Percentiles rank a stretch among this genome's conserved stretches.
Evolutionary conservation across 2,797 vertebrate genomes (phyloP).

Genomic region (Alectoris magna): DNA sequence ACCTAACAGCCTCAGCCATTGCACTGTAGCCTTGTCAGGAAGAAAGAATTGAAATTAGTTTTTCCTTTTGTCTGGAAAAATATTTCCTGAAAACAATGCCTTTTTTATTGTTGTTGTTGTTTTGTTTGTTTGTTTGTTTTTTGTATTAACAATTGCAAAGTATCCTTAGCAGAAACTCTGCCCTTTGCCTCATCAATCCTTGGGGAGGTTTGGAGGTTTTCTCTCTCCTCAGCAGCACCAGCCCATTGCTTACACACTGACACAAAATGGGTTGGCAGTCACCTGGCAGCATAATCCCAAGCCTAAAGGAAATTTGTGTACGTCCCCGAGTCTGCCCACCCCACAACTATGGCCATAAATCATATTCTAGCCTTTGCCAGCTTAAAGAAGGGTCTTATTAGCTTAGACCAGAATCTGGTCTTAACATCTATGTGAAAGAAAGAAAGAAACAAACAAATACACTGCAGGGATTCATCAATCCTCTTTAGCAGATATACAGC

Average conservation of each 20-base stretch:
- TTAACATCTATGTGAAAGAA: not conserved
- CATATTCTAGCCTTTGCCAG: not conserved
- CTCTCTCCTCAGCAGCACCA: not conserved
- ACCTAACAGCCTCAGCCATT: not conserved
- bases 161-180: not conserved
- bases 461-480: not conserved
- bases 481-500: not conserved
- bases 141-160: not conserved
- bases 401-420: not conserved
- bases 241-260: not conserved
- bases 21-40: not conserved
- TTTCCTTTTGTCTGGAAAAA: not conserved
- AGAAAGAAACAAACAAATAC: not conserved
- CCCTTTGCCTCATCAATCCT: not conserved
- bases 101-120: not conserved
- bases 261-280: not conserved
- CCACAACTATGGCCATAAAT: not conserved
- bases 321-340: not conserved
- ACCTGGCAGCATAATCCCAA: not conserved
- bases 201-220: not conserved
- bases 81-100: not conserved
- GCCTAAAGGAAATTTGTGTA: not conserved
- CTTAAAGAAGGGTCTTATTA: not conserved
- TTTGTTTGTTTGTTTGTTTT: not conserved
- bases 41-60: not conserved